These are phyloP conservation scores for rabbit (Oryctolagus cuniculus) DNA, from an alignment of 2,113 vertebrate species.

Conservation along the genomic window mOryCun1.1 NC_091433.1:63943501-63944000, in stretches of 20 bases:
- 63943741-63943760: slow-evolving; percentile 48
- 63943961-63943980: slow-evolving; percentile 60
- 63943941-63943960: slow-evolving; percentile 42
- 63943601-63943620: not conserved
- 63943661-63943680: not conserved
- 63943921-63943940: slow-evolving; percentile 39
- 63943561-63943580: not conserved
- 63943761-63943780: slow-evolving; percentile 49
- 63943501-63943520: not conserved
- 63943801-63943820: slow-evolving; percentile 39
- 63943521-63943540: not conserved
- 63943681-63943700: not conserved
- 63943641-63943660: not conserved
- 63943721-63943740: slow-evolving; percentile 62
- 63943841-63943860: slow-evolving; percentile 75
- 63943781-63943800: slow-evolving; percentile 42
- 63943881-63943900: not conserved
- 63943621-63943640: not conserved
- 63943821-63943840: slow-evolving; percentile 50
- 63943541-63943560: not conserved
- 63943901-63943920: slow-evolving; percentile 65
- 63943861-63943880: slow-evolving; percentile 58
- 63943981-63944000: not conserved
- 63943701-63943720: not conserved
- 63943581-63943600: not conserved